Percentiles rank a stretch among this genome's conserved stretches.
Conservation (phyloP, 2,888 invertebrate genomes). For the Meganola albula region DNA sequence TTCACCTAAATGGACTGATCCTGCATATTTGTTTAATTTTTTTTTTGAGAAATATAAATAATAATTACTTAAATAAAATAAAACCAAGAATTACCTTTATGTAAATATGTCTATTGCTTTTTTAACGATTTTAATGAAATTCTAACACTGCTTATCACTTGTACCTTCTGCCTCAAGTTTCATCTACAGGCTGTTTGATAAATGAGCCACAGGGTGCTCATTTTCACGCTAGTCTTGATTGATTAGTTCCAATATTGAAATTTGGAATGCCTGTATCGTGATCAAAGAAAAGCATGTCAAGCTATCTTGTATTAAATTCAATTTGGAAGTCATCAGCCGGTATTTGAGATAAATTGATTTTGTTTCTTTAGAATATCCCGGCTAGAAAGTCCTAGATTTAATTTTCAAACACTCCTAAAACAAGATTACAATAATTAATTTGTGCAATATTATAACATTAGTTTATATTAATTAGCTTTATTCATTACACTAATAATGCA, state of each 20-base stretch:
- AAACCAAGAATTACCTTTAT: too few relatives aligned
- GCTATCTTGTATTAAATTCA: conserved; percentile 29
- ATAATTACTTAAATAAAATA: conserved; percentile 6
- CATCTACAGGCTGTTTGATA: conserved; percentile 49
- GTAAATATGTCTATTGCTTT: too few relatives aligned
- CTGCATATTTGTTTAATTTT: neutral
- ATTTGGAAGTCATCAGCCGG: conserved; percentile 19
- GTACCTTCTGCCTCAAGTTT: conserved; percentile 32
- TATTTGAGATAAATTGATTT: neutral
- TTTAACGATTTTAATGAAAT: too few relatives aligned
- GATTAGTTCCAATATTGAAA: conserved; percentile 62
- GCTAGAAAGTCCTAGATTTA: too few relatives aligned
- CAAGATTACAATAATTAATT: too few relatives aligned
- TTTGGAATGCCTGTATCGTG: conserved; percentile 41
- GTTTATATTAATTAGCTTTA: too few relatives aligned
- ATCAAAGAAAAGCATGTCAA: conserved; percentile 32
- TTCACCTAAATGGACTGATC: neutral
- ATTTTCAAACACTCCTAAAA: too few relatives aligned
- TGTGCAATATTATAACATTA: too few relatives aligned
- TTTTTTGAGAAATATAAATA: neutral
- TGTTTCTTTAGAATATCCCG: too few relatives aligned
- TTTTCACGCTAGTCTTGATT: conserved; percentile 53
- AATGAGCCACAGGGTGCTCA: conserved; percentile 47
- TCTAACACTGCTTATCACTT: conserved; percentile 15
- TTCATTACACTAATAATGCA: too few relatives aligned